phyloP scores from a whole-genome alignment of 2,797 vertebrate genomes.

The Tolypeutes matacus region DNA sequence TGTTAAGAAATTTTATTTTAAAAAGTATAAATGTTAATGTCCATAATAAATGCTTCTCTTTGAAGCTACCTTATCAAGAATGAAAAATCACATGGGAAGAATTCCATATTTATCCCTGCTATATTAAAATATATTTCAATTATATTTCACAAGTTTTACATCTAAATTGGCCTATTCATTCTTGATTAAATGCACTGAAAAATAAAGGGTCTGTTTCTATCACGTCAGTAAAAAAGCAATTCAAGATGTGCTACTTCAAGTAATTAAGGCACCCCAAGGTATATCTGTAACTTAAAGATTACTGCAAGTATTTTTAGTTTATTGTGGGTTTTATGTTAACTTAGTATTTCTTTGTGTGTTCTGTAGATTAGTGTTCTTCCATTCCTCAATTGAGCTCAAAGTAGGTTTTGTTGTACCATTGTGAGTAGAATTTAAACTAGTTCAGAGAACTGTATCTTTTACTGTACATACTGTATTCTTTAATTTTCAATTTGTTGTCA shows the following conservation, averaged over 20 bases:
- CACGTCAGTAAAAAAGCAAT: constrained; percentile 79
- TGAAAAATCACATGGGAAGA: constrained; percentile 85
- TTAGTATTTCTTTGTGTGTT: constrained; percentile 86
- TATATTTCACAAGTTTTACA: constrained; percentile 83
- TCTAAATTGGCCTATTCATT: constrained; percentile 85
- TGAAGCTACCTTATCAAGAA: constrained; percentile 85
- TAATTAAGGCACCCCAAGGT: constrained; percentile 82
- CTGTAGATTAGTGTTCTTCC: constrained; percentile 90
- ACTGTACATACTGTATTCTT: constrained; percentile 89
- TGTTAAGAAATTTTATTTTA: constrained; percentile 91
- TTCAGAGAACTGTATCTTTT: constrained; percentile 87
- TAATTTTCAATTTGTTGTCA: constrained; percentile 89
- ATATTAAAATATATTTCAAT: constrained; percentile 87
- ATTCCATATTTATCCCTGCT: constrained; percentile 86
- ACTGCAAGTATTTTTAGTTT: constrained; percentile 83
- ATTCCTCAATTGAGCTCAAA: constrained; percentile 87
- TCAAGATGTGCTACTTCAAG: constrained; percentile 76
- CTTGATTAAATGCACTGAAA: constrained; percentile 86
- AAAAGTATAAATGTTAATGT: constrained; percentile 88
- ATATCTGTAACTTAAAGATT: constrained; percentile 84
- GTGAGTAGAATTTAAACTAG: constrained; percentile 89
- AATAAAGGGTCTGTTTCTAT: constrained; percentile 85
- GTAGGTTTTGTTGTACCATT: constrained; percentile 91
- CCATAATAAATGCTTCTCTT: constrained; percentile 86
- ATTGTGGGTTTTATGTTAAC: constrained; percentile 86